Base-by-base conservation (phyloP, 1,140 invertebrate species). In the Antheraea mylitta region DNA sequence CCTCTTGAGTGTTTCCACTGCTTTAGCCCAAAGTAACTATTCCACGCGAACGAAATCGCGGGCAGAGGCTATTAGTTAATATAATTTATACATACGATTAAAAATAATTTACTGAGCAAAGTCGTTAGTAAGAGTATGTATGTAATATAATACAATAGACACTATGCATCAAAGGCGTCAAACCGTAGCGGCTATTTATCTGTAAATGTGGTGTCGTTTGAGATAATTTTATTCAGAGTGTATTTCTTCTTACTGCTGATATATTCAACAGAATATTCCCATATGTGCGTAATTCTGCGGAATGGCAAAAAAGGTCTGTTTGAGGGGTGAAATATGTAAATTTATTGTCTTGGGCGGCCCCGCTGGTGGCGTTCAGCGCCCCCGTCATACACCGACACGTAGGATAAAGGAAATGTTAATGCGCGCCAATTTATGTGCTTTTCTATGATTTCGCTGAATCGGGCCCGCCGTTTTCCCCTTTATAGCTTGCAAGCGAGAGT, bases 251-350 rank as follows among this genome's bases (percentile, higher is more conserved):
- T 83, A 89, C 81, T 89, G 86, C 86, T 89, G 87, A 90, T 91
- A 83, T 91, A 91, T 91, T 91, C 87, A 91, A 84, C 86, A 81
- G 86, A 88, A 91, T 91, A 91, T 91, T 91, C 89, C 89, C 89
- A 91, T 91, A 91, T 91, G 89, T 89, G 89, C 87, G 87, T 91
- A 91, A 91, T 91, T 90, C 87, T 90, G 89, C 81, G 83, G 86
- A 91, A 91, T 91, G 87, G 89, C 83, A 91, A 91, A 91, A 91
- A 91, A 91, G 89, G 89, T 91, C 89, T 90, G 85, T 91, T 89
- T 89, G 89, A 89, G 89, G 89, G 89, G 89, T 91, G 87, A 91
- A 91, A 91, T 91, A 91, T 91, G 89, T 91, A 91, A 91, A 91
- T 91, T 91, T 91, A 91, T 91, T 91, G 89, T 91, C 87, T 91